Percentiles rank a stretch among this genome's conserved stretches.
These are phyloP conservation scores for Malachius bipustulatus DNA, from an alignment of 2,888 invertebrate species.

Conservation along the genomic window DNA sequence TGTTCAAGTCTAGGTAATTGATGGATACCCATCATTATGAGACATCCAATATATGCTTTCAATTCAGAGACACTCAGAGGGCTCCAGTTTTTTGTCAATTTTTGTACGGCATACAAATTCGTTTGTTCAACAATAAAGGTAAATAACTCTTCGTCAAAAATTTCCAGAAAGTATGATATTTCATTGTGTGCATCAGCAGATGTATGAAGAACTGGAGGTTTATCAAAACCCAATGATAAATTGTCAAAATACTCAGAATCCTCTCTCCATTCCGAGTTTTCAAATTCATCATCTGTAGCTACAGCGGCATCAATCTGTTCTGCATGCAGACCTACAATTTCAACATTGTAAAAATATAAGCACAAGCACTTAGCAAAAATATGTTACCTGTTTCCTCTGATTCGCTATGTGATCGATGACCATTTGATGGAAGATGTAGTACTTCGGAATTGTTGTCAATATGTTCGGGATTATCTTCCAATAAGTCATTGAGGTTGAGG, in stretches of 20 bases:
- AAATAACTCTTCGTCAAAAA: neutral
- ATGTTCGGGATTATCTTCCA: no score
- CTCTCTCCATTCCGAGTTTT: neutral
- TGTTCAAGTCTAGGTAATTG: neutral
- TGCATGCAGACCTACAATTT: no score
- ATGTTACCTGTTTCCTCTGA: no score
- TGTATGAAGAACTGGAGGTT: neutral
- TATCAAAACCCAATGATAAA: neutral
- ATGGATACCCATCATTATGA: conserved; percentile 1
- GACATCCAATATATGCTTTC: conserved; percentile 2
- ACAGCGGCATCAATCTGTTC: no score
- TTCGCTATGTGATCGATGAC: no score
- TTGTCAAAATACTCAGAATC: conserved; percentile 1
- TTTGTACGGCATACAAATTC: neutral
- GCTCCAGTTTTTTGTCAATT: neutral
- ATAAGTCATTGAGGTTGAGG: no score
- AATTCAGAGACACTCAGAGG: neutral
- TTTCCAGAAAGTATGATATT: neutral
- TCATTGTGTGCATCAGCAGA: no score
- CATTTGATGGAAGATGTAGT: no score
- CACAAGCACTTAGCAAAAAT: no score
- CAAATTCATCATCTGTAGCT: no score
- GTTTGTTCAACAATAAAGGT: neutral
- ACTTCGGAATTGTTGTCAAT: no score
- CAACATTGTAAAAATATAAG: no score